Percentiles rank a stretch among this genome's conserved stretches.
Conservation (phyloP, 2,113 vertebrate species). For the Cichladusa arquata region DNA sequence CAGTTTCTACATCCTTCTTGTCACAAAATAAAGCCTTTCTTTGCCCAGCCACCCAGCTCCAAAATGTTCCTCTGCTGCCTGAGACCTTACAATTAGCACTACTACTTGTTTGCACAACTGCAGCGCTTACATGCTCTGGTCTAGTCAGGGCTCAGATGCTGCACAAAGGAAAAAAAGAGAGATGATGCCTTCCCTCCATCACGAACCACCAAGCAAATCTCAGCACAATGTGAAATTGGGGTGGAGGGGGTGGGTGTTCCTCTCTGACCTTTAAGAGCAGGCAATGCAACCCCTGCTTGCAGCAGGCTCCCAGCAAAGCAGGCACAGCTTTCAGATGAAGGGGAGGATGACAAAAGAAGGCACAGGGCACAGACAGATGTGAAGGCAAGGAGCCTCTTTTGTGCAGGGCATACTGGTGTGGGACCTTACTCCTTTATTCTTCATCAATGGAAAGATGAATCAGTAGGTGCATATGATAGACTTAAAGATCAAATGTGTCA, state of each 20-base stretch:
- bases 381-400: neutral
- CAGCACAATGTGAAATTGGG: neutral
- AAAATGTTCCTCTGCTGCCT: neutral
- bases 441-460: constrained; percentile 6
- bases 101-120: neutral
- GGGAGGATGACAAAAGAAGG: neutral
- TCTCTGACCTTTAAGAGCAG: neutral
- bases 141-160: neutral
- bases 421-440: constrained; percentile 8
- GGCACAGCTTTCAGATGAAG: neutral
- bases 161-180: neutral
- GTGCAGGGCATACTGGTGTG: neutral
- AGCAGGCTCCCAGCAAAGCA: neutral
- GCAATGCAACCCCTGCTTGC: neutral
- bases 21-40: neutral
- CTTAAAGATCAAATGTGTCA: neutral
- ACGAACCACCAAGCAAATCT: neutral
- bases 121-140: neutral
- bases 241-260: neutral
- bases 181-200: neutral
- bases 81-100: neutral
- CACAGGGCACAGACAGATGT: neutral
- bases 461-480: neutral
- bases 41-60: neutral
- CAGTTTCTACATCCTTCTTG: neutral